These are phyloP conservation scores for Leptestheria dahalacensis DNA, from an alignment of 1,140 invertebrate genomes.

Conservation along the genomic window DNA sequence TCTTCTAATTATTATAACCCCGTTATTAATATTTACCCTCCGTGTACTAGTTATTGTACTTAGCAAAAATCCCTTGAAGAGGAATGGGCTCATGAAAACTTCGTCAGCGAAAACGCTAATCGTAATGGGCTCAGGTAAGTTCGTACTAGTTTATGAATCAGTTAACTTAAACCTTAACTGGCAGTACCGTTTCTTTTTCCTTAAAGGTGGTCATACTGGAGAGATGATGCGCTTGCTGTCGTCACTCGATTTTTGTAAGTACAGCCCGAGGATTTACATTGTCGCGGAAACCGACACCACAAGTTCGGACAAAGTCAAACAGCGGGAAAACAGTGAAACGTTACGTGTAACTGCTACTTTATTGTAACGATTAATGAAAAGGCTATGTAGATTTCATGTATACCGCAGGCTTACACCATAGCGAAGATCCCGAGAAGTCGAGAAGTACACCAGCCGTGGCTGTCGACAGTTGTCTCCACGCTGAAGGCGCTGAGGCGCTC, in stretches of 20 bases:
- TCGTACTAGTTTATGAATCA: neutral
- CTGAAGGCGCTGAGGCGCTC: conserved; percentile 47
- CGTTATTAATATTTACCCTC: neutral
- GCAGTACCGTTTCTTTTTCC: neutral
- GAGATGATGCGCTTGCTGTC: conserved; percentile 65
- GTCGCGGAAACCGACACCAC: conserved; percentile 59
- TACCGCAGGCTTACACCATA: neutral
- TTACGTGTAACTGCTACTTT: too few relatives aligned
- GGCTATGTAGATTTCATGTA: too few relatives aligned
- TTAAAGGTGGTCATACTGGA: conserved; percentile 60
- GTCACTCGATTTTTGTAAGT: conserved; percentile 40
- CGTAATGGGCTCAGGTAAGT: conserved; percentile 23
- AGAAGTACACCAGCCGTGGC: conserved; percentile 71
- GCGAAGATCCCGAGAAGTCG: conserved; percentile 60
- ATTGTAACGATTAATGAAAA: too few relatives aligned
- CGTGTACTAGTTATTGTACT: neutral
- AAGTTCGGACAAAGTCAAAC: conserved; percentile 47
- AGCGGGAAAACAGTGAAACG: conserved; percentile 35
- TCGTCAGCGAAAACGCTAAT: conserved; percentile 19
- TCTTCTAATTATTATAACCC: neutral
- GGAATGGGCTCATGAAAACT: neutral
- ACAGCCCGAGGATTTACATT: conserved; percentile 56
- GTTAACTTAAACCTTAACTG: neutral
- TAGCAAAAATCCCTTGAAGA: neutral
- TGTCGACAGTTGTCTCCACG: conserved; percentile 61